Evolutionary conservation across 2,797 vertebrate species (phyloP), one percentile per base, ranked within the genome.

Genomic region (Chromis chromis): DNA sequence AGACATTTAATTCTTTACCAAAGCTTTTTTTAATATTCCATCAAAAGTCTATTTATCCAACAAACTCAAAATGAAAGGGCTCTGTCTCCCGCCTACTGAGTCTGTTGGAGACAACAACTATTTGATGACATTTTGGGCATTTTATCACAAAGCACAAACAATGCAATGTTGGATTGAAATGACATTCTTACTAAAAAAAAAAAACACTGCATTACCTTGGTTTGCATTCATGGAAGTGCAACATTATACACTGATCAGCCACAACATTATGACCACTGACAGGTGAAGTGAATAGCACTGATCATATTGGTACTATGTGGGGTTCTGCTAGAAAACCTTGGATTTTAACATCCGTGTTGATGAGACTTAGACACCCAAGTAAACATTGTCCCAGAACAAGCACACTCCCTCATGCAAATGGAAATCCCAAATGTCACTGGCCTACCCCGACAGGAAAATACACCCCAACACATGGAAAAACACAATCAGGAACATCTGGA

Each of bases 1-100:
- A 48, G 24, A 24, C 16, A 56, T 50, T 73, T 19, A 49, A 61
- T 61, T 70, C 3, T 59, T 62, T 17, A 44, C 10, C 27, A 62
- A 62, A 52, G 64, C 33, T 11, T 50, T 36, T 48, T 59, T 16
- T n/a, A n/a, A 10, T 11, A n/a, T 22, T 11, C 31, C 28, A 52
- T 65, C 12, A 68, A 60, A 60, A 67, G 25, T 13, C 12, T 36
- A n/a, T 71, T 55, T 3, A 67, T 64, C 14, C 12, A 42, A 54
- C 42, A 65, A 33, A 55, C 40, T n/a, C 10, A 6, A 49, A 48
- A 22, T 11, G 10, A 52, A 52, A 52, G 7, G 22, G 12, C 49
- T 24, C 7, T n/a, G 21, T 11, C 50, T 13, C 12, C 12, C 14
- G 1, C 24, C 14, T 10, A 17, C 24, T 54, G 24, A 27, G 6